Evolutionary conservation across 2,797 vertebrate genomes (phyloP).

Genomic region (Anabacerthia variegaticeps): DNA sequence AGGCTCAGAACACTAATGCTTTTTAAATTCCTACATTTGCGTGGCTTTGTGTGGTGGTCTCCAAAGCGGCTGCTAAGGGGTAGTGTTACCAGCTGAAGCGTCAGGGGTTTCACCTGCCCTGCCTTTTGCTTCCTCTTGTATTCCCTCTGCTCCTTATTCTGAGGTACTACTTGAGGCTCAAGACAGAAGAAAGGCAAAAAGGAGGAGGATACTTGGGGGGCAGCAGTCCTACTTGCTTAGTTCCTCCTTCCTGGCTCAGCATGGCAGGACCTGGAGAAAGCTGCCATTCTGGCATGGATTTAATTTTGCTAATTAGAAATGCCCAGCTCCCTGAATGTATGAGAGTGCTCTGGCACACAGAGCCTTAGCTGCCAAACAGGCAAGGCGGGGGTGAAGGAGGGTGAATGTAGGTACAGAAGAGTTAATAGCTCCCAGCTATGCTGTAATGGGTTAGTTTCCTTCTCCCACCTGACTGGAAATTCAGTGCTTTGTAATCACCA

Average conservation of each 20-base stretch:
- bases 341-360: not conserved
- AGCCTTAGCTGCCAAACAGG: not conserved
- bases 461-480: not conserved
- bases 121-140: not conserved
- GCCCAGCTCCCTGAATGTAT: not conserved
- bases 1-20: not conserved
- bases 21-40: accelerated
- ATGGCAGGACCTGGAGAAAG: not conserved
- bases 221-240: not conserved
- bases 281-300: not conserved
- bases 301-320: not conserved
- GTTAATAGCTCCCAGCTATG: not conserved
- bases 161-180: not conserved
- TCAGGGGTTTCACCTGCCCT: not conserved
- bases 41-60: not conserved
- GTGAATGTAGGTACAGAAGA: not conserved
- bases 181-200: not conserved
- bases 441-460: not conserved
- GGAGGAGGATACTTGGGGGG: not conserved
- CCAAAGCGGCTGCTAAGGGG: not conserved
- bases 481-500: not conserved
- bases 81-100: not conserved
- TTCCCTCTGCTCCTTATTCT: not conserved
- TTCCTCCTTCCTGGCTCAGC: not conserved
- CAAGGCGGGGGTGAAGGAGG: not conserved